These are phyloP conservation scores for Thecophora atra DNA, from an alignment of 2,888 invertebrate genomes.

Conservation along the genomic window DNA sequence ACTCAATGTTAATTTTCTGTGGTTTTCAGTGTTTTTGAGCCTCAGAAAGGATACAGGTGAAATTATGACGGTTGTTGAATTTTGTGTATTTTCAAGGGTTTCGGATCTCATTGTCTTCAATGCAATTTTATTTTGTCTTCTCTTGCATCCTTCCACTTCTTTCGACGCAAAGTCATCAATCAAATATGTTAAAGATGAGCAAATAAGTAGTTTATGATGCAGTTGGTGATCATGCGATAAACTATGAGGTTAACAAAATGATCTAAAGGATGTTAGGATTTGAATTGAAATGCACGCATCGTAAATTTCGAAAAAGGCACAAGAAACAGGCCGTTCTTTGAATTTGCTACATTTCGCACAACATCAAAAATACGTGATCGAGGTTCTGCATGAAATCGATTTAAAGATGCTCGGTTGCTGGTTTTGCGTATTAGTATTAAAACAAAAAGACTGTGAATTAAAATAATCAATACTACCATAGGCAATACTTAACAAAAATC, in stretches of 20 bases:
- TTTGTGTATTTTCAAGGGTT: slow-evolving; percentile 8
- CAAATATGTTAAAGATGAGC: slow-evolving; percentile 55
- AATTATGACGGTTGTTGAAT: slow-evolving; percentile 53
- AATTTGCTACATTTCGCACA: not conserved
- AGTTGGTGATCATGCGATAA: slow-evolving; percentile 46
- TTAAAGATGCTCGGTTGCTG: too few relatives aligned
- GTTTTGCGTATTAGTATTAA: too few relatives aligned
- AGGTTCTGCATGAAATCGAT: too few relatives aligned
- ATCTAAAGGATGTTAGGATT: slow-evolving; percentile 63
- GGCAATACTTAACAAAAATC: too few relatives aligned
- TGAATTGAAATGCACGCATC: slow-evolving; percentile 59
- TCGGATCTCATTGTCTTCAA: slow-evolving; percentile 24
- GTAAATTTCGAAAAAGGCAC: slow-evolving; percentile 51
- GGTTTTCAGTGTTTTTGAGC: slow-evolving; percentile 43
- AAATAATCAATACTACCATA: too few relatives aligned
- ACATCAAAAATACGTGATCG: not conserved
- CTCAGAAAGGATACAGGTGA: slow-evolving; percentile 50
- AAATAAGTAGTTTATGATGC: slow-evolving; percentile 27
- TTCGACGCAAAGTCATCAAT: slow-evolving; percentile 57
- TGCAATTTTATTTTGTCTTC: not conserved
- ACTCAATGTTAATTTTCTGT: slow-evolving; percentile 27
- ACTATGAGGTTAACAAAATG: slow-evolving; percentile 52
- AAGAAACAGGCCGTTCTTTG: not conserved
- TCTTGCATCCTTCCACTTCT: not conserved
- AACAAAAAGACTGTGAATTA: too few relatives aligned